Evolutionary conservation across 2,797 vertebrate genomes (phyloP).

Genomic region (Manis pentadactyla): DNA sequence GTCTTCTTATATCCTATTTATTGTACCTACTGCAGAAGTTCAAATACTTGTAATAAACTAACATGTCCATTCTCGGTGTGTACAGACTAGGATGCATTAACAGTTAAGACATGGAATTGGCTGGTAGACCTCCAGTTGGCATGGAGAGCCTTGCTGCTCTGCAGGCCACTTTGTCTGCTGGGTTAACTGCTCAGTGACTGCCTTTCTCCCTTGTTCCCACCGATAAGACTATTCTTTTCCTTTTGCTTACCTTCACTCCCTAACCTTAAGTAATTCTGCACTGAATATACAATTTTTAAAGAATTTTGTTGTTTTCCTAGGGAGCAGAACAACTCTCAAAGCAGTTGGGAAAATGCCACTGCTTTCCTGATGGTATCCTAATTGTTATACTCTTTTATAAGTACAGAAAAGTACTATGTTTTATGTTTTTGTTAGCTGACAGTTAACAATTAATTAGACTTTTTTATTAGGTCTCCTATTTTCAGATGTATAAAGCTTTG

Average conservation of each 20-base stretch:
- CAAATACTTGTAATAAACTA: background rate
- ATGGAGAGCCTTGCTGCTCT: fast-evolving
- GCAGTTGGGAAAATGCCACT: background rate
- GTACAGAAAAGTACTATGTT: background rate
- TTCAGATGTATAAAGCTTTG: constrained; percentile 11
- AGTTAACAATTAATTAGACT: background rate
- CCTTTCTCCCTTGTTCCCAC: background rate
- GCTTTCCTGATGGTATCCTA: background rate
- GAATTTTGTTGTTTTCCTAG: background rate
- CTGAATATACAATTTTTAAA: background rate
- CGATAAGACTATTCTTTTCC: background rate
- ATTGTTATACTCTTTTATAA: background rate
- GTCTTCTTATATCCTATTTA: background rate
- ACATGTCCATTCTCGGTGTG: background rate
- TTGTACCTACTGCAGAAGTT: background rate
- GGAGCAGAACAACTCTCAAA: background rate
- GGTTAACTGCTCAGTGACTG: background rate
- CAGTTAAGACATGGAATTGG: background rate
- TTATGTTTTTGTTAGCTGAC: background rate
- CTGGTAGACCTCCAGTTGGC: fast-evolving
- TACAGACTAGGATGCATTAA: background rate
- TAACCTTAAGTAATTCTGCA: background rate
- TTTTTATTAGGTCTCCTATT: background rate
- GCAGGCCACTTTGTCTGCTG: too few relatives aligned
- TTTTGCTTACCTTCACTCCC: background rate